Evolutionary conservation across 2,888 invertebrate genomes (phyloP), one percentile per base, ranked within the genome.

Genomic region (Copidosoma aretas): DNA sequence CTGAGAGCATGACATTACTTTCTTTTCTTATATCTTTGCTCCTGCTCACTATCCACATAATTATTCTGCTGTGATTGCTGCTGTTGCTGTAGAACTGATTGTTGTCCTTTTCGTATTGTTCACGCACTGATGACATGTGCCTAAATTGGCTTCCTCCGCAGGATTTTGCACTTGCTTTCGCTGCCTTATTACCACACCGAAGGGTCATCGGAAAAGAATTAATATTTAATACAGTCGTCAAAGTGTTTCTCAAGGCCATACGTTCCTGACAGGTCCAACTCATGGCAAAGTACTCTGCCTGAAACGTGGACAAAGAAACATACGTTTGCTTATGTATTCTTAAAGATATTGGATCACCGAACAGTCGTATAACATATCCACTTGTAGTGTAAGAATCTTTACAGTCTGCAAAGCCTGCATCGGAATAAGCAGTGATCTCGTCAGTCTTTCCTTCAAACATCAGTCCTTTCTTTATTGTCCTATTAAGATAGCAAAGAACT

Each of bases 401-500:
- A 22, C 32, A 22, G 21, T 67, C 67, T 10, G 53, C 61, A 25
- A 60, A 32, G 25, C 60, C 49, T 10, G 51, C 17, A 32, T 60
- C 60, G 17, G 51, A 51, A 10, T 4, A 46, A 2, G 25, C 39
- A 10, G 52, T 24, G 2, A 65, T 3, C 10, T 21, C 19, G 1
- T 61, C 57, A n/a, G 25, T 32, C 39, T 54, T 25, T 24, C 51
- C 56, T 24, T 54, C 19, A n/a, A 52, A 67, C 21, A 3, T 43
- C 17, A 65, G 5, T 14, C 53, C 17, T 12, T 41, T 32, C 1
- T n/a, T 52, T 60, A 41, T 59, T 10, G 65, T 65, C 39, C 60
- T 21, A 10, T 59, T 19, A 15, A 60, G 39, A 32, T 72, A 73
- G 46, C 64, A 2, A 41, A 70, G 68, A 8, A 71, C 53, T 49